phyloP scores from a whole-genome alignment of 2,113 vertebrate genomes.

The Ranitomeya variabilis region DNA sequence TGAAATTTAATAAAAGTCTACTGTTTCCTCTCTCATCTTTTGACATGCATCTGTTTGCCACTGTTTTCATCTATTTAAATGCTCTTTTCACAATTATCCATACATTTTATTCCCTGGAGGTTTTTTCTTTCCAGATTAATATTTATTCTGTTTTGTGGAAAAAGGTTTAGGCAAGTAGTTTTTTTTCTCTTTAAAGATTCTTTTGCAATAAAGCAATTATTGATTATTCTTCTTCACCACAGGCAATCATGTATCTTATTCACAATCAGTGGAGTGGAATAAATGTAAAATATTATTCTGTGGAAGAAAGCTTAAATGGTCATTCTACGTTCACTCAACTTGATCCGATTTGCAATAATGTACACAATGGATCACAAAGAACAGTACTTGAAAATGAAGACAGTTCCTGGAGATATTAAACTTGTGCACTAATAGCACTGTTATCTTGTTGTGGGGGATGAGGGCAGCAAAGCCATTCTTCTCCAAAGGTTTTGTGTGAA shows the following conservation, averaged over 20 bases:
- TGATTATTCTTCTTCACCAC: background rate
- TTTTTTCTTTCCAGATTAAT: background rate
- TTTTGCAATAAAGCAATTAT: background rate
- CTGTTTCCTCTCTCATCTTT: background rate
- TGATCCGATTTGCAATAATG: too few species aligned
- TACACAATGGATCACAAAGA: too few species aligned
- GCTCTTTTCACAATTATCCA: conserved; percentile 5
- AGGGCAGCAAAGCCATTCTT: too few species aligned
- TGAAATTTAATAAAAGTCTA: conserved; percentile 32
- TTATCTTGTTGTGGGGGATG: too few species aligned
- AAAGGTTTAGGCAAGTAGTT: background rate
- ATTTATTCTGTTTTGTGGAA: background rate
- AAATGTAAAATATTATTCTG: background rate
- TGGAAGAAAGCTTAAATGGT: background rate
- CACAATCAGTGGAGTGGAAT: background rate
- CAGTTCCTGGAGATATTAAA: too few species aligned
- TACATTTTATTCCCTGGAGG: background rate
- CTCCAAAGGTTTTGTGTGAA: too few species aligned
- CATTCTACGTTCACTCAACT: too few species aligned
- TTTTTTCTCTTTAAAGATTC: background rate
- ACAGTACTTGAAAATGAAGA: too few species aligned
- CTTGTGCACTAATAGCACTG: too few species aligned
- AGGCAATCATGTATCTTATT: background rate
- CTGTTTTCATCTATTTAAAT: conserved; percentile 11
- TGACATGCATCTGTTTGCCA: background rate